A percentile compares a stretch with the other conserved stretches of the same genome.
Conservation (phyloP, 2,797 vertebrate species). For the Staurois parvus region DNA sequence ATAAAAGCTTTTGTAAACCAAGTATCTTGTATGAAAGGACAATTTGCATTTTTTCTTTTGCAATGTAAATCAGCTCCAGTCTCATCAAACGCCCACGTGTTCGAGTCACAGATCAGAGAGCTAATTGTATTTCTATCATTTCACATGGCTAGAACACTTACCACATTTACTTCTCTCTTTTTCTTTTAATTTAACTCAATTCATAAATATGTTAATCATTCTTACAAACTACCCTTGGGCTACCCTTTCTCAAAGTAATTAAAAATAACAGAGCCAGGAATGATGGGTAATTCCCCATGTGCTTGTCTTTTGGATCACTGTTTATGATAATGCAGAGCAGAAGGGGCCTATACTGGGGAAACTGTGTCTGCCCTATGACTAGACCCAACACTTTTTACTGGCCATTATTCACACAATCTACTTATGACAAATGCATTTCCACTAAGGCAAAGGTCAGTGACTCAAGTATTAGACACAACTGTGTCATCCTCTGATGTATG, state of each 20-base stretch:
- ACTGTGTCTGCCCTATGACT: background rate
- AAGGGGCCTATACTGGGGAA: slow-evolving; percentile 16
- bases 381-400: background rate
- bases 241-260: slow-evolving; percentile 37
- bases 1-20: slow-evolving; percentile 20
- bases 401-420: slow-evolving; percentile 32
- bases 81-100: slow-evolving; percentile 43
- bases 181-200: slow-evolving; percentile 41
- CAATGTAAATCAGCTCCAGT: slow-evolving; percentile 45
- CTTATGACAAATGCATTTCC: slow-evolving; percentile 20
- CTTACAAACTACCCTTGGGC: slow-evolving; percentile 32
- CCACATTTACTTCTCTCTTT: slow-evolving; percentile 32
- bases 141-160: slow-evolving; percentile 37
- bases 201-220: slow-evolving; percentile 56
- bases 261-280: background rate
- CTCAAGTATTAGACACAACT: slow-evolving; percentile 22
- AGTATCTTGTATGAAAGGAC: slow-evolving; percentile 25
- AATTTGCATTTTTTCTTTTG: slow-evolving; percentile 47
- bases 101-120: slow-evolving; percentile 51
- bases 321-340: slow-evolving; percentile 7
- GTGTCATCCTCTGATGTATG: background rate
- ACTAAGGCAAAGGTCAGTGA: slow-evolving; percentile 23
- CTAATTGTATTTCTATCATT: slow-evolving; percentile 50
- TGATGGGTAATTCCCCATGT: slow-evolving; percentile 1
- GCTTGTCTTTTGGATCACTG: background rate